Evolutionary conservation across 2,888 invertebrate genomes (phyloP).

Genomic region (Ormyrus thymus): DNA sequence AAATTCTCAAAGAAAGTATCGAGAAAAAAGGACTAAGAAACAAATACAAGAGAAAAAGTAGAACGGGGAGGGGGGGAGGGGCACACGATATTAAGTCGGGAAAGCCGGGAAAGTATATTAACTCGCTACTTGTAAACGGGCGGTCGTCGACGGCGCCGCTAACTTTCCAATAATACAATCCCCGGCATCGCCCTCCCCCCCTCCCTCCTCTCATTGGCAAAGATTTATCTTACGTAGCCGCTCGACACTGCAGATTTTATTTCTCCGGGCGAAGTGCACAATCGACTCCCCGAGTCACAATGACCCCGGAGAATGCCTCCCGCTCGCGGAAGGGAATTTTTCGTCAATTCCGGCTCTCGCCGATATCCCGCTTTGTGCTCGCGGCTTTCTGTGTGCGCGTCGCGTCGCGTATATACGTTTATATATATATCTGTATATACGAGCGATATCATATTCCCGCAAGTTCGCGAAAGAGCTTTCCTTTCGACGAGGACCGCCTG

Average conservation of each 20-base stretch:
- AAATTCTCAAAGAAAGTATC: too few relatives aligned
- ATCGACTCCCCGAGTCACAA: slow-evolving; percentile 8
- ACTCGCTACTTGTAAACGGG: slow-evolving; percentile 39
- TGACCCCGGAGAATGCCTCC: slow-evolving; percentile 19
- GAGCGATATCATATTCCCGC: slow-evolving; percentile 27
- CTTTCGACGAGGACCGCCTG: not conserved
- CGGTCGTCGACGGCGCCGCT: not conserved
- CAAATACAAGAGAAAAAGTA: not conserved
- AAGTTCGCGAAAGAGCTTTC: slow-evolving; percentile 23
- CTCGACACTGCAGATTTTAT: slow-evolving; percentile 47
- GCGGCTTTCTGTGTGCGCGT: too few relatives aligned
- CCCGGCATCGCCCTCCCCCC: not conserved
- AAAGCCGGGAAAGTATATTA: slow-evolving; percentile 42
- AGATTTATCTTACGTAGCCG: slow-evolving; percentile 45
- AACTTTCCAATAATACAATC: slow-evolving; percentile 45
- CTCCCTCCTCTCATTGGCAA: slow-evolving; percentile 24
- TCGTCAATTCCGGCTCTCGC: slow-evolving; percentile 17
- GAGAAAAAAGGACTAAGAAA: slow-evolving; percentile 1
- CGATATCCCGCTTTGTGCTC: not conserved
- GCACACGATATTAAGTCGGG: slow-evolving; percentile 7
- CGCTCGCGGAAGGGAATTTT: slow-evolving; percentile 34
- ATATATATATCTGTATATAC: too few relatives aligned
- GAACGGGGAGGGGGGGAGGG: not conserved
- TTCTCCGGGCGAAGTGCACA: not conserved
- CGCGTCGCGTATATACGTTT: too few relatives aligned